Conservation (phyloP, 2,888 invertebrate genomes). For the Drosophila mercatorum region DNA sequence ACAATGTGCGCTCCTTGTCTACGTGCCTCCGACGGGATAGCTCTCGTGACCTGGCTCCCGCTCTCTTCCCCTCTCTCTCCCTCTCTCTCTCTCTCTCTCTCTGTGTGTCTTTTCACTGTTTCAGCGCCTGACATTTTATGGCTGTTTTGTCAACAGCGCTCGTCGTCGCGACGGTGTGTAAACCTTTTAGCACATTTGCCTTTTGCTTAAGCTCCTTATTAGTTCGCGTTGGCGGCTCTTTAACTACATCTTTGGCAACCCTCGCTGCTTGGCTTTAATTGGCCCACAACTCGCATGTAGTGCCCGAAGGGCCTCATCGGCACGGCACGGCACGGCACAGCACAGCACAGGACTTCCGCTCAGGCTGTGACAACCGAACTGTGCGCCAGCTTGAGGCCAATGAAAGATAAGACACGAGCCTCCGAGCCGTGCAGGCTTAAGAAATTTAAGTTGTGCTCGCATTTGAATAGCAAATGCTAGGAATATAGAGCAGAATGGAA, state of each 20-base stretch:
- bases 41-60: not conserved
- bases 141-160: constrained; percentile 58
- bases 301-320: constrained; percentile 19
- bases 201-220: constrained; percentile 50
- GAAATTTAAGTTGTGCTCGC: constrained; percentile 32
- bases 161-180: constrained; percentile 31
- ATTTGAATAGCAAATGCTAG: constrained; percentile 27
- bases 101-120: constrained; percentile 17
- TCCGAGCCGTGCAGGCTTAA: constrained; percentile 15
- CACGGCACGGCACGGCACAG: constrained; percentile 5
- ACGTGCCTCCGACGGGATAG: not conserved
- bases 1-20: constrained; percentile 50
- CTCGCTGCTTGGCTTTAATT: constrained; percentile 46
- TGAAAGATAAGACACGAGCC: constrained; percentile 51
- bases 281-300: constrained; percentile 28
- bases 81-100: not conserved
- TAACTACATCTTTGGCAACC: constrained; percentile 32
- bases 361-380: constrained; percentile 50
- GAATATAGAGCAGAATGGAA: not conserved
- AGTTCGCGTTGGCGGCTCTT: constrained; percentile 55
- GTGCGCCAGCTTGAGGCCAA: constrained; percentile 32
- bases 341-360: constrained; percentile 44
- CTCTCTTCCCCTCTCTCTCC: not conserved
- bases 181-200: constrained; percentile 63
- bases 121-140: constrained; percentile 56